Evolutionary conservation across 1,140 invertebrate genomes (phyloP).

Genomic region (Drosophila mayri): DNA sequence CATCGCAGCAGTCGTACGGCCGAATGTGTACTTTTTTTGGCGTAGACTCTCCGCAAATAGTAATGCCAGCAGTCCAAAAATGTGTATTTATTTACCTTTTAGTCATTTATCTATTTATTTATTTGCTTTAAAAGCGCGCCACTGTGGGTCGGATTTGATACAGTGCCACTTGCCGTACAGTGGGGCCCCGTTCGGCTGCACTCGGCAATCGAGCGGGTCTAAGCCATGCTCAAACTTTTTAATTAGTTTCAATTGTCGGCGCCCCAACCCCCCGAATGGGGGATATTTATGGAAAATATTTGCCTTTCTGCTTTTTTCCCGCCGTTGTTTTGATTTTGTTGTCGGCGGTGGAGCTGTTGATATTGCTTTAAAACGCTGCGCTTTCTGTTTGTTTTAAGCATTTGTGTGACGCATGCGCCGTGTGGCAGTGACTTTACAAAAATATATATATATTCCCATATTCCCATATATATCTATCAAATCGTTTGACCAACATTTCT

Average conservation of each 20-base stretch:
- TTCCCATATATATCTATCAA: conserved; percentile 36
- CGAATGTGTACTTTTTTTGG: conserved; percentile 57
- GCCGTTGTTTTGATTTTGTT: conserved; percentile 49
- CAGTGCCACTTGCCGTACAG: conserved; percentile 29
- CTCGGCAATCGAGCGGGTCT: conserved; percentile 45
- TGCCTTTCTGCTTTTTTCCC: conserved; percentile 54
- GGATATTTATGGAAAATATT: conserved; percentile 71
- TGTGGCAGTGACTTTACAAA: conserved; percentile 67
- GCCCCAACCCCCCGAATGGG: conserved; percentile 3
- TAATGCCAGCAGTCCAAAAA: conserved; percentile 73
- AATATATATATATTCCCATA: conserved; percentile 20
- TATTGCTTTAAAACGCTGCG: conserved; percentile 73
- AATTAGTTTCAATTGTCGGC: conserved; percentile 75
- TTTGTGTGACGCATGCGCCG: conserved; percentile 69
- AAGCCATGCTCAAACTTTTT: conserved; percentile 70
- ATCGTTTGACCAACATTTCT: conserved; percentile 73
- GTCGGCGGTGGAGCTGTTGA: conserved; percentile 49
- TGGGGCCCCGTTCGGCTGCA: conserved; percentile 31
- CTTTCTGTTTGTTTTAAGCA: conserved; percentile 75
- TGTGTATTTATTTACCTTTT: conserved; percentile 81
- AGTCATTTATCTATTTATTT: conserved; percentile 83
- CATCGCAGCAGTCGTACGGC: conserved; percentile 35
- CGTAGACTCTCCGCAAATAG: conserved; percentile 64
- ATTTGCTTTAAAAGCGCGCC: conserved; percentile 78
- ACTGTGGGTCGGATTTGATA: conserved; percentile 62